Evolutionary conservation across 1,140 invertebrate genomes (phyloP), one percentile per base, ranked within the genome.

Genomic region (Planococcus citri): DNA sequence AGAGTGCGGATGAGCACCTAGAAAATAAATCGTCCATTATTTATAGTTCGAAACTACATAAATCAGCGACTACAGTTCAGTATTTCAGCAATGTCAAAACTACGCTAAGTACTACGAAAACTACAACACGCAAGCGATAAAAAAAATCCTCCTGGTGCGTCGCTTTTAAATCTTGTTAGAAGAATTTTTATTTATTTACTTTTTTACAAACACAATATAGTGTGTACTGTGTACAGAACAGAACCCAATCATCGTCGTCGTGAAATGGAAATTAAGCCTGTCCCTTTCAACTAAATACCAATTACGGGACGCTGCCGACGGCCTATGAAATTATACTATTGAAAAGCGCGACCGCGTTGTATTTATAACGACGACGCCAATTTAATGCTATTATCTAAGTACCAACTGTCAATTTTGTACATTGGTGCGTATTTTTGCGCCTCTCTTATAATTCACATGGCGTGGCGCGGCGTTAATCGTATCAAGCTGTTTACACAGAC

Each of bases 1-100:
- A 0, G 89, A 88, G 75, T 94, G 90, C n/a, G 71, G 71, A 74
- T 82, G 90, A 27, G 81, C 81, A 72, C 85, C 84, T 86, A 75
- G 9, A 79, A 79, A 38, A 74, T 72, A 73, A 67, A 10, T 29
- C 6, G 12, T 29, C 4, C 21, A 27, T 20, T 33, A 33, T 33
- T 33, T 33, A 33, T 33, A 33, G 29, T 12, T 12, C 29, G 29
- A 33, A 3, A 12, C n/a, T n/a, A n/a, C n/a, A 33, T 33, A 33
- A 33, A 33, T 33, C 29, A 33, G 29, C n/a, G n/a, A n/a, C n/a
- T n/a, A 12, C 29, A 6, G 29, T 33, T 33, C n/a, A n/a, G n/a
- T n/a, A n/a, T n/a, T 33, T 33, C 29, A 6, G 12, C 29, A 33
- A 33, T 12, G 29, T 33, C 29, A 33, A 33, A 33, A 33, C 29